phyloP scores from a whole-genome alignment of 2,888 invertebrate species.

The Brenthis ino region DNA sequence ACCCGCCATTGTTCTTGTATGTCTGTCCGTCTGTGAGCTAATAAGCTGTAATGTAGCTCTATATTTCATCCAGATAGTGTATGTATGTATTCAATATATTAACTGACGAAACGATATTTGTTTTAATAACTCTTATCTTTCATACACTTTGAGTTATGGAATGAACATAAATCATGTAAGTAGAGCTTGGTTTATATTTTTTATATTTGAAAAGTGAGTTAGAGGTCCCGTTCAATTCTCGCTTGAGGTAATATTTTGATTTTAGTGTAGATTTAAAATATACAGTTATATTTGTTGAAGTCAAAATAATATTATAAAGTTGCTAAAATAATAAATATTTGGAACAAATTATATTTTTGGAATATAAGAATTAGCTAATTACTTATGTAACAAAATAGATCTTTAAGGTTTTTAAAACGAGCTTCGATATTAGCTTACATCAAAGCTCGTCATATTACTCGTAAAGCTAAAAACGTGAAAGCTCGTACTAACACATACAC shows the following conservation, averaged over 20 bases:
- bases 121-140: constrained; percentile 14
- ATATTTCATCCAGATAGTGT: constrained; percentile 71
- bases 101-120: constrained; percentile 14
- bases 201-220: not conserved
- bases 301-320: constrained; percentile 18
- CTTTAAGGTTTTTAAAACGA: no score
- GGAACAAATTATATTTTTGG: no score
- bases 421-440: no score
- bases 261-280: not conserved
- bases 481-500: no score
- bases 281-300: constrained; percentile 5
- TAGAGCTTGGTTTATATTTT: not conserved
- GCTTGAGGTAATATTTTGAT: constrained; percentile 9
- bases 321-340: no score
- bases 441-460: no score
- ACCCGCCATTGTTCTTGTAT: constrained; percentile 69
- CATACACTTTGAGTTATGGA: not conserved
- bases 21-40: constrained; percentile 69
- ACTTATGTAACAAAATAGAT: no score
- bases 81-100: constrained; percentile 23
- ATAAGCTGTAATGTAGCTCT: constrained; percentile 74
- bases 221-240: not conserved
- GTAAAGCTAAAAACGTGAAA: no score
- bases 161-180: not conserved
- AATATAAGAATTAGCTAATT: no score